These are phyloP conservation scores for Melanogrammus aeglefinus DNA, from an alignment of 2,797 vertebrate species.

Conservation along the genomic window DNA sequence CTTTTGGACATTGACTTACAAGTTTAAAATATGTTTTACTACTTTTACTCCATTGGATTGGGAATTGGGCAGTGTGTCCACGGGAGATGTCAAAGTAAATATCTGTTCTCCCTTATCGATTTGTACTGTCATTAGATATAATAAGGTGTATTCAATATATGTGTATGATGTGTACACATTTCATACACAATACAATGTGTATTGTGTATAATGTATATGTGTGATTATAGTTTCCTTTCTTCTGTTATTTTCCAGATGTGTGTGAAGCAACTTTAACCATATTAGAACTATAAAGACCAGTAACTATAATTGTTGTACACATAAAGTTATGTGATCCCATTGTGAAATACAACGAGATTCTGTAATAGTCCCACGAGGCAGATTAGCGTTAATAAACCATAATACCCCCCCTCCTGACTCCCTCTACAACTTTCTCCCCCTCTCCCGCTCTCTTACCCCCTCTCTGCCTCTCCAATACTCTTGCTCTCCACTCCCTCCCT, in stretches of 20 bases:
- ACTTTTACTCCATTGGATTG: background rate
- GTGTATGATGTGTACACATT: background rate
- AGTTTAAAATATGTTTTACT: background rate
- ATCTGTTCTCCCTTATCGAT: background rate
- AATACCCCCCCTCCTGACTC: conserved; percentile 8
- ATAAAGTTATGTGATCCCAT: conserved; percentile 42
- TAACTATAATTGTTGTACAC: conserved; percentile 23
- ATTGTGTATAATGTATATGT: background rate
- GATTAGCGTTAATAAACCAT: conserved; percentile 53
- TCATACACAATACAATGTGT: background rate
- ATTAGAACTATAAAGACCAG: background rate
- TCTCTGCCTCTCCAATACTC: background rate
- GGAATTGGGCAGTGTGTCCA: background rate
- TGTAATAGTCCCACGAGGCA: conserved; percentile 48
- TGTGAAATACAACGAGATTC: conserved; percentile 63
- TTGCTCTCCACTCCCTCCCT: background rate
- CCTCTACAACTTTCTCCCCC: background rate
- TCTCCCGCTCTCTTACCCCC: conserved; percentile 25
- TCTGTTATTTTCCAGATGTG: background rate
- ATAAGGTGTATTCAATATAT: background rate
- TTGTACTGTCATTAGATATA: background rate
- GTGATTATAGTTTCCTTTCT: background rate
- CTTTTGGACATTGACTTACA: background rate
- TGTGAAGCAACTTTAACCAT: background rate
- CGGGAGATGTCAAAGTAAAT: background rate